A percentile compares a stretch with the other conserved stretches of the same genome.
Conservation (phyloP, 2,113 vertebrate species). For the Jacana jacana region DNA sequence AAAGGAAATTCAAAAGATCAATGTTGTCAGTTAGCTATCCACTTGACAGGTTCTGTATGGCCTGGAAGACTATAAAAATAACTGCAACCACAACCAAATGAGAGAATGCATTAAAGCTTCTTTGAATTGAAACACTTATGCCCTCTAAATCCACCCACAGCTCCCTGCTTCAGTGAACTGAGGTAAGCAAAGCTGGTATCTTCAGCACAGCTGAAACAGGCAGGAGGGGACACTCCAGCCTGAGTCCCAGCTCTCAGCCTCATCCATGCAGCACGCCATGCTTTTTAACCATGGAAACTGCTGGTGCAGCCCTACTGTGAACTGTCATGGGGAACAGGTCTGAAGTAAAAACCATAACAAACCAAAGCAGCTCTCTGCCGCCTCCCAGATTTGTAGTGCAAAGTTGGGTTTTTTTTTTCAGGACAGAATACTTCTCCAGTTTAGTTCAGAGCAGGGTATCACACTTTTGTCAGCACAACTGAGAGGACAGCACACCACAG, state of each 20-base stretch:
- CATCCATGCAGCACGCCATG: neutral
- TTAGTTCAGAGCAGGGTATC: neutral
- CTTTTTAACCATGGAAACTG: neutral
- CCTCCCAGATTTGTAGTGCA: neutral
- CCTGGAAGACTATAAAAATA: neutral
- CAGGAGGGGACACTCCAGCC: neutral
- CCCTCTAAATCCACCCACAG: neutral
- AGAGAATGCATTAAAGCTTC: neutral
- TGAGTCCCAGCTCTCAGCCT: neutral
- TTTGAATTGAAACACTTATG: neutral
- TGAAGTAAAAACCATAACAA: neutral
- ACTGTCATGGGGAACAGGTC: fast-evolving
- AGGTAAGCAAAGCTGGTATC: neutral
- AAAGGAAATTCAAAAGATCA: neutral
- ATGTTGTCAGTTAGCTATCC: neutral
- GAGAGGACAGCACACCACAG: neutral
- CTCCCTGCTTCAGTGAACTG: neutral
- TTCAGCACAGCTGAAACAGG: neutral
- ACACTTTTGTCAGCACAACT: neutral
- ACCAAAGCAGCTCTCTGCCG: neutral
- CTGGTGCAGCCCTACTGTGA: neutral
- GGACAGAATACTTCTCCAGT: neutral
- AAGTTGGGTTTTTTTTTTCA: neutral
- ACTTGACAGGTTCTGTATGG: neutral
- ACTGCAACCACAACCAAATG: neutral